These are phyloP conservation scores for Sarotherodon lohbergeri DNA, from an alignment of 2,113 vertebrate species.

Conservation along the genomic window DNA sequence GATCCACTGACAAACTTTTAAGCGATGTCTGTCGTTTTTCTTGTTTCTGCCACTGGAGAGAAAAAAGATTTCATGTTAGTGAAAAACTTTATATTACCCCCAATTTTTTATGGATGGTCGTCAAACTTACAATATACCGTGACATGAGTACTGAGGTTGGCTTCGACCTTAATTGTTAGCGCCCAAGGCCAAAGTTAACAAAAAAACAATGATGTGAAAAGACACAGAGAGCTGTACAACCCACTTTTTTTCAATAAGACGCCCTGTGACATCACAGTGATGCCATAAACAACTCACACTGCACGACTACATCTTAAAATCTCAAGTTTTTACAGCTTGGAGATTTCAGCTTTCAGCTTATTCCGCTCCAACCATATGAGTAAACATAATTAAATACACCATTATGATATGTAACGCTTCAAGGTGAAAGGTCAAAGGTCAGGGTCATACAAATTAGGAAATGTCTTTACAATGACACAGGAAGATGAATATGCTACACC, in stretches of 20 bases:
- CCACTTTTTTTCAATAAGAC: rapidly evolving
- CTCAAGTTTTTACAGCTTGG: background rate
- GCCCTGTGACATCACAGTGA: background rate
- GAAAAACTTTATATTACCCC: background rate
- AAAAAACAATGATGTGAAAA: background rate
- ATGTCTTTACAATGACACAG: background rate
- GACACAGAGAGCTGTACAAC: background rate
- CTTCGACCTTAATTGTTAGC: background rate
- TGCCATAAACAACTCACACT: background rate
- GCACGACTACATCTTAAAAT: background rate
- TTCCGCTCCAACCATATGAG: background rate
- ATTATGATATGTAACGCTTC: rapidly evolving
- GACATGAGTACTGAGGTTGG: background rate
- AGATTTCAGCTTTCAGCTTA: background rate
- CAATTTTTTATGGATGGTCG: background rate
- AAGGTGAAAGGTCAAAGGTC: background rate
- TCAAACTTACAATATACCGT: background rate
- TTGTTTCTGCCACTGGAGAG: background rate
- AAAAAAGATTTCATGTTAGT: rapidly evolving
- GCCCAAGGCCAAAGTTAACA: background rate
- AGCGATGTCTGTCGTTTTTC: rapidly evolving
- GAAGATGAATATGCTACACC: background rate
- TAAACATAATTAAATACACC: background rate
- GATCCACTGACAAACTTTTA: background rate
- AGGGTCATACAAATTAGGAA: background rate